Percentiles rank a stretch among this genome's conserved stretches.
Evolutionary conservation across 2,888 invertebrate genomes (phyloP).

Genomic region (Linnaemya vulpina): DNA sequence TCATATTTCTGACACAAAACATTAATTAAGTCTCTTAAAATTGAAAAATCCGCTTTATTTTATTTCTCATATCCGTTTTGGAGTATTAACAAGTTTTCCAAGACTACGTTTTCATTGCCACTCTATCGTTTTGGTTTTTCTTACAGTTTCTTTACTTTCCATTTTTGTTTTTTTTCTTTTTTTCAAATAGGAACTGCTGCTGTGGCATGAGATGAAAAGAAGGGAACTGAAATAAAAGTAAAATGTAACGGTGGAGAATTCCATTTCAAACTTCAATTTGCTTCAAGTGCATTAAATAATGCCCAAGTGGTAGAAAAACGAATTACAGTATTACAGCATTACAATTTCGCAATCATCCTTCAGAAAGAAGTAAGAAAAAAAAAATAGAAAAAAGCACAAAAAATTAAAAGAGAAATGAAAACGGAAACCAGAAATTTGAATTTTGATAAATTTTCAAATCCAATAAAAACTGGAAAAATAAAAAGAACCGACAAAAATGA

Average conservation of each 20-base stretch:
- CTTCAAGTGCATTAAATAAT: constrained; percentile 69
- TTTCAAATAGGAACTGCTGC: constrained; percentile 32
- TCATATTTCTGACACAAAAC: background rate
- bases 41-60: constrained; percentile 27
- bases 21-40: background rate
- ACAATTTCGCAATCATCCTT: constrained; percentile 43
- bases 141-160: background rate
- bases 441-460: constrained; percentile 72
- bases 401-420: constrained; percentile 36
- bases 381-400: background rate
- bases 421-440: constrained; percentile 72
- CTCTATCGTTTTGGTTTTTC: constrained; percentile 54
- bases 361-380: background rate
- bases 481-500: background rate
- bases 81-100: constrained; percentile 62
- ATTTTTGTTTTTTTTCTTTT: constrained; percentile 1
- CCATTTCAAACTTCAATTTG: constrained; percentile 68
- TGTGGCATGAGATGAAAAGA: background rate
- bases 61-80: constrained; percentile 63
- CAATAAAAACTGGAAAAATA: constrained; percentile 45
- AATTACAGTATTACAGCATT: constrained; percentile 64
- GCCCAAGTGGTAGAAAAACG: constrained; percentile 73
- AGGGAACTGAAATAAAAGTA: constrained; percentile 2
- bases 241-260: constrained; percentile 15
- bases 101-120: constrained; percentile 67